Conservation (phyloP, 1,140 invertebrate species). For the Drosophila pruinosa region DNA sequence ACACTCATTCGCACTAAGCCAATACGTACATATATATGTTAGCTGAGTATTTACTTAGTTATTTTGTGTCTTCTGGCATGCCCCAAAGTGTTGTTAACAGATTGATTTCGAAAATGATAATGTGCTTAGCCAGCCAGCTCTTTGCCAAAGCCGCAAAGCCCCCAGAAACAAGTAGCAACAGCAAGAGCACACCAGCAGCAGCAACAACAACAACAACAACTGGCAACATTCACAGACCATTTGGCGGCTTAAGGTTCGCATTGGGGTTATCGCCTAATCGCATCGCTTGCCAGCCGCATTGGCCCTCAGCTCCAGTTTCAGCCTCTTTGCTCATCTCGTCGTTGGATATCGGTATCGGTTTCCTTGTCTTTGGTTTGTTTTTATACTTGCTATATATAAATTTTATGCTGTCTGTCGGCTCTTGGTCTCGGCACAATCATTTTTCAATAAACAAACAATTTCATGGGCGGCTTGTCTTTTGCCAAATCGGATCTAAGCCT, state of each 20-base stretch:
- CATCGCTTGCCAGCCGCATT: conserved; percentile 60
- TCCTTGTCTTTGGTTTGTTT: conserved; percentile 30
- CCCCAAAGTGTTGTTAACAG: conserved; percentile 72
- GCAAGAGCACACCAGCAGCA: not conserved
- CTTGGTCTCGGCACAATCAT: conserved; percentile 60
- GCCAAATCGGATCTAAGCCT: conserved; percentile 80
- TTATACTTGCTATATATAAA: conserved; percentile 20
- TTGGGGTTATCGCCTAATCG: conserved; percentile 79
- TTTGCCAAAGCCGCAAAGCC: conserved; percentile 70
- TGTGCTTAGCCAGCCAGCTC: conserved; percentile 45
- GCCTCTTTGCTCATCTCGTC: not conserved
- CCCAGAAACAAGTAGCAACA: conserved; percentile 39
- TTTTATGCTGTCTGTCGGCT: conserved; percentile 19
- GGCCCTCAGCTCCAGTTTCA: not conserved
- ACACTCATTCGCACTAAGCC: not conserved
- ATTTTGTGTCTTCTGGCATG: conserved; percentile 21
- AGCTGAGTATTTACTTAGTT: conserved; percentile 7
- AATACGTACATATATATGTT: not conserved
- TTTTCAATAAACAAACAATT: conserved; percentile 82
- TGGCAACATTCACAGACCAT: conserved; percentile 78
- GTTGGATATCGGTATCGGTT: conserved; percentile 13
- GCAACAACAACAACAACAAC: conserved; percentile 25
- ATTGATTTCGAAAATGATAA: conserved; percentile 80
- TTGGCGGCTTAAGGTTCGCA: conserved; percentile 78
- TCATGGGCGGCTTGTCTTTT: conserved; percentile 78